A percentile compares a stretch with the other conserved stretches of the same genome.
Evolutionary conservation across 2,888 invertebrate genomes (phyloP).

Genomic region (Phengaris alcon): DNA sequence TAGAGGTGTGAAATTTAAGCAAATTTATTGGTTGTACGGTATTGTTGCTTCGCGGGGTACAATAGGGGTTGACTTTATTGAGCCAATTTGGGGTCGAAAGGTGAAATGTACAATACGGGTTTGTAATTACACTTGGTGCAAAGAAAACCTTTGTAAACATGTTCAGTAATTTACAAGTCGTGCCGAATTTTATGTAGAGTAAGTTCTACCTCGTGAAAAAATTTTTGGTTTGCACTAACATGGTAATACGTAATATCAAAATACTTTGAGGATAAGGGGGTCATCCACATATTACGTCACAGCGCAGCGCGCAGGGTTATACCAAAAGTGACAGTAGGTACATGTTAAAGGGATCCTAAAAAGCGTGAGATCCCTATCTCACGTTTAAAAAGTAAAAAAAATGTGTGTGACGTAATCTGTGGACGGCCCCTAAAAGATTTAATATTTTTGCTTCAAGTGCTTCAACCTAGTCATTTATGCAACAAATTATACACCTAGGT

Average conservation of each 20-base stretch:
- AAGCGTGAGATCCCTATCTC: no score
- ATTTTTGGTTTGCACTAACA: background rate
- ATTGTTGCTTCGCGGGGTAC: constrained; percentile 57
- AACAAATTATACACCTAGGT: constrained; percentile 5
- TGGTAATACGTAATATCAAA: background rate
- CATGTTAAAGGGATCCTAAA: no score
- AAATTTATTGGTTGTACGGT: constrained; percentile 69
- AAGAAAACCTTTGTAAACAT: constrained; percentile 20
- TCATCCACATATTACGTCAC: no score
- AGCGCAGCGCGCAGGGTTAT: no score
- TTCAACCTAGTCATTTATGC: constrained; percentile 1
- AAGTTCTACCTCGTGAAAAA: background rate
- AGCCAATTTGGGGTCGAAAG: constrained; percentile 28
- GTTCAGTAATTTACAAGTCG: background rate
- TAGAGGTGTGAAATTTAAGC: constrained; percentile 73
- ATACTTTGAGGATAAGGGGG: no score
- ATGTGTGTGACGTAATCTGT: no score
- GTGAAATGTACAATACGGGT: constrained; percentile 29
- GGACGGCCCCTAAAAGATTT: background rate
- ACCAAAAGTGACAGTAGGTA: no score
- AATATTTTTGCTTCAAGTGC: background rate
- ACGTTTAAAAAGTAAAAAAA: no score
- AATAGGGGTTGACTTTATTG: constrained; percentile 41
- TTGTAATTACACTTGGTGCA: constrained; percentile 17
- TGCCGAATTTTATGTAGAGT: background rate